phyloP scores from a whole-genome alignment of 2,113 vertebrate genomes.

The Pelobates fuscus region DNA sequence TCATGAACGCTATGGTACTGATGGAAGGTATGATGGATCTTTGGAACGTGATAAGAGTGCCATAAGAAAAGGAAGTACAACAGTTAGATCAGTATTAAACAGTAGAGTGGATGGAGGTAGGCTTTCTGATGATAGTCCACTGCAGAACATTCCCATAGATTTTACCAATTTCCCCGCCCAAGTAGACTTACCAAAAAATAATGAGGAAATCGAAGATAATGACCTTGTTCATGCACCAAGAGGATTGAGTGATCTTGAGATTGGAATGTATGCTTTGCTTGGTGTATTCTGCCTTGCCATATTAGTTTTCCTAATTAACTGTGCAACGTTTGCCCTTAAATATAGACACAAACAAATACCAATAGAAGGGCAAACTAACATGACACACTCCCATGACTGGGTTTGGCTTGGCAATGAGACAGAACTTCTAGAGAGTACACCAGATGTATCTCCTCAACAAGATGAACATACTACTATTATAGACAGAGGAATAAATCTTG shows the following conservation, averaged over 20 bases:
- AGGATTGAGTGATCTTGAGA: conserved; percentile 90
- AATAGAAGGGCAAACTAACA: conserved; percentile 79
- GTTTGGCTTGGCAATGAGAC: conserved; percentile 94
- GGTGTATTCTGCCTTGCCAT: conserved; percentile 97
- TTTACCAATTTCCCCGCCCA: conserved; percentile 88
- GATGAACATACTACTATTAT: conserved; percentile 83
- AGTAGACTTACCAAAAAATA: conserved; percentile 78
- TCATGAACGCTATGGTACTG: conserved; percentile 72
- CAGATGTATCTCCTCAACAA: conserved; percentile 71
- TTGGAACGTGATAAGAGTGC: conserved; percentile 76
- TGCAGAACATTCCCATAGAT: conserved; percentile 81
- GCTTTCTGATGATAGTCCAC: conserved; percentile 68
- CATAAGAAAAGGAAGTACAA: conserved; percentile 68
- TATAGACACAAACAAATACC: conserved; percentile 93
- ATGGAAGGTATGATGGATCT: conserved; percentile 71
- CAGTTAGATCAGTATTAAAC: conserved; percentile 71
- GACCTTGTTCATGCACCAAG: conserved; percentile 74
- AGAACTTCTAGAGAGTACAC: conserved; percentile 80
- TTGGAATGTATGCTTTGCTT: conserved; percentile 95
- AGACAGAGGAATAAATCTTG: conserved; percentile 72
- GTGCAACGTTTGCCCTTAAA: conserved; percentile 88
- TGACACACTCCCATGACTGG: conserved; percentile 94
- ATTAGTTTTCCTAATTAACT: conserved; percentile 95
- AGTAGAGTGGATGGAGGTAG: conserved; percentile 70
- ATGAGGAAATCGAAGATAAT: conserved; percentile 66